Evolutionary conservation across 1,140 invertebrate genomes (phyloP), one percentile per base, ranked within the genome.

Genomic region (Trichonephila inaurata): DNA sequence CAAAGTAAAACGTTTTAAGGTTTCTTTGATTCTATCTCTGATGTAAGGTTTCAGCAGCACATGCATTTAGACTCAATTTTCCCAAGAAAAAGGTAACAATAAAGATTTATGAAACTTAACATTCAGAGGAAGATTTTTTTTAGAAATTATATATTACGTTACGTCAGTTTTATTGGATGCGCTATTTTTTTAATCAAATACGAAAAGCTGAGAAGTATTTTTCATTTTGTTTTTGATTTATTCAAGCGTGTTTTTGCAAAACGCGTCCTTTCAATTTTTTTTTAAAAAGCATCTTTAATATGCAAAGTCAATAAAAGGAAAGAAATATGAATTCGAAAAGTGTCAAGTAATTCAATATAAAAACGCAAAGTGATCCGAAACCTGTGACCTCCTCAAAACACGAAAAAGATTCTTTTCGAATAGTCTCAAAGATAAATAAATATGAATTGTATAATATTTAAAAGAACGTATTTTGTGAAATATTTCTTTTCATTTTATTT

Each of bases 11-110:
- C 72, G 72, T 77, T 77, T 77, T 77, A 77, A 77, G 72, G 72
- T 77, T 77, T 77, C 72, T 77, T 77, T 40, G 72, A 77, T 77
- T 77, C 69, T 18, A 40, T 77, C 72, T 77, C 72, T 33, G 24
- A 18, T 77, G 72, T 77, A 77, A 77, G 72, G 72, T 33, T 77
- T 77, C 72, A 6, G 72, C 72, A 77, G 72, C 72, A 77, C 6
- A 77, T 40, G 72, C 19, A 77, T 77, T 69, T 19, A 5, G 14
- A 77, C 40, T 77, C 28, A 33, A 33, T 33, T 64, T 77, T 77
- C 28, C 3, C 72, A 8, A 18, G 72, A 33, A 77, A 77, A 33
- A 77, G 72, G 16, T 6, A 21, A 18, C 28, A 77, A 77, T 16
- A 33, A 77, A 18, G 28, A 18, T 14, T 40, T 18, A 33, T 40